Percentiles rank a stretch among this genome's conserved stretches.
These are phyloP conservation scores for Perithous albicinctus DNA, from an alignment of 2,888 invertebrate species.

Conservation along the genomic window DNA sequence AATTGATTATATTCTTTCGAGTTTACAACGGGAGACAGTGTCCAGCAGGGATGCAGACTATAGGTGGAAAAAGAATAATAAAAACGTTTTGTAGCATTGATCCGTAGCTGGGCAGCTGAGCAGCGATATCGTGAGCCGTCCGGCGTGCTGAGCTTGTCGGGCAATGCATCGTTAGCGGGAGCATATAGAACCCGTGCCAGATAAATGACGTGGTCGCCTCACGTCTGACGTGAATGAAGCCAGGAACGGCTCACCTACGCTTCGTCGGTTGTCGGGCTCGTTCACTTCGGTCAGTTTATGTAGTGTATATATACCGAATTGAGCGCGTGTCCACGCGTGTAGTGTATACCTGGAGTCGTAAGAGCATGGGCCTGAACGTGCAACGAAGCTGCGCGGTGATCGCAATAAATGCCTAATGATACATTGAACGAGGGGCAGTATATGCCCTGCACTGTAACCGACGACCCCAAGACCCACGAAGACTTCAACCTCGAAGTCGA, in stretches of 20 bases:
- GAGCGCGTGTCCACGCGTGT: constrained; percentile 48
- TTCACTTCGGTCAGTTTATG: constrained; percentile 42
- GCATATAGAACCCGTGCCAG: constrained; percentile 75
- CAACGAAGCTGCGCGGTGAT: constrained; percentile 68
- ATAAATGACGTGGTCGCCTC: constrained; percentile 82
- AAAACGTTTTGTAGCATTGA: constrained; percentile 56
- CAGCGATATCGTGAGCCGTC: constrained; percentile 61
- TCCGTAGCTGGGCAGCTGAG: constrained; percentile 63
- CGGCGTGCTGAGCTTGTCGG: constrained; percentile 64
- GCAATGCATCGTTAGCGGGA: constrained; percentile 82
- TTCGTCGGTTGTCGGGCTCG: constrained; percentile 49
- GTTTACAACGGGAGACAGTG: constrained; percentile 35
- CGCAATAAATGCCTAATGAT: constrained; percentile 81
- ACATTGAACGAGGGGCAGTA: constrained; percentile 72
- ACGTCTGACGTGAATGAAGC: constrained; percentile 83
- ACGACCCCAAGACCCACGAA: constrained; percentile 55
- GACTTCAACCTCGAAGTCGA: constrained; percentile 59
- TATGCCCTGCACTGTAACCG: constrained; percentile 36
- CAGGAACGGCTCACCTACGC: constrained; percentile 77
- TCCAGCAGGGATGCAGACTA: constrained; percentile 15
- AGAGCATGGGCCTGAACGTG: constrained; percentile 45
- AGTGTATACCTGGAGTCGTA: constrained; percentile 40
- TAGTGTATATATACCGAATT: constrained; percentile 12
- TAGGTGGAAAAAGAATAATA: constrained; percentile 37
- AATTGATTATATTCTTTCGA: constrained; percentile 38